Base-by-base conservation (phyloP, 2,888 invertebrate genomes). In the Priocnemis perturbator region DNA sequence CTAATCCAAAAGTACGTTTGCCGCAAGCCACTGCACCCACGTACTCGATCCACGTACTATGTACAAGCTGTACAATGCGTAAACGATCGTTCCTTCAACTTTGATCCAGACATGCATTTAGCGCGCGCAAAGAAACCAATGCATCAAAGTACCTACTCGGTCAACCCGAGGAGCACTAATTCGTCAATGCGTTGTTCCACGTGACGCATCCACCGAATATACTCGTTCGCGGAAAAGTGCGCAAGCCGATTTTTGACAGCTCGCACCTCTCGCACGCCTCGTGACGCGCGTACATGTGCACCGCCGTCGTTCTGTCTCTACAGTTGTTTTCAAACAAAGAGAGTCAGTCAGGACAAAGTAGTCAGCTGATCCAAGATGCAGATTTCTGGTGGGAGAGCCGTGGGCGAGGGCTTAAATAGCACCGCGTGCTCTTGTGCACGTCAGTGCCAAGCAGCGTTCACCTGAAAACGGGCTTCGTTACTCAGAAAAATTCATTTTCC, bases 331-430 rank as follows among this genome's bases (percentile, higher is more conserved):
- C 84, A 88, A 87, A 88, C 88, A 87, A 86, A 87, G 86, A 78
- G 77, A 70, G 76, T 67, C 78, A 74, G 80, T 73, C 64, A 69
- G 74, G 79, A 84, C 81, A 82, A 79, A 84, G 85, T 85, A 83
- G 86, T 86, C 87, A 87, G 87, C 87, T 87, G 87, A 86, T 86
- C 79, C 66, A 74, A 81, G 85, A 78, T 83, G 78, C 82, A 85
- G 78, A 78, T 80, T 64, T 37, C 37, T 69, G 75, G 56, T 60
- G 66, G 63, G 77, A 78, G 81, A 68, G 21, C 23, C 72, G 74
- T 74, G 14, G 64, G 74, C 76, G 84, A 87, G 77, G 83, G 88
- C 88, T 88, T 89, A 89, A 89, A 89, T 89, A 89, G 86, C 85
- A 81, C 86, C 82, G 83, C 77, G 75, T 70, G 69, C 77, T 79